Conservation (phyloP, 1,140 invertebrate species). For the Nautilus pompilius region DNA sequence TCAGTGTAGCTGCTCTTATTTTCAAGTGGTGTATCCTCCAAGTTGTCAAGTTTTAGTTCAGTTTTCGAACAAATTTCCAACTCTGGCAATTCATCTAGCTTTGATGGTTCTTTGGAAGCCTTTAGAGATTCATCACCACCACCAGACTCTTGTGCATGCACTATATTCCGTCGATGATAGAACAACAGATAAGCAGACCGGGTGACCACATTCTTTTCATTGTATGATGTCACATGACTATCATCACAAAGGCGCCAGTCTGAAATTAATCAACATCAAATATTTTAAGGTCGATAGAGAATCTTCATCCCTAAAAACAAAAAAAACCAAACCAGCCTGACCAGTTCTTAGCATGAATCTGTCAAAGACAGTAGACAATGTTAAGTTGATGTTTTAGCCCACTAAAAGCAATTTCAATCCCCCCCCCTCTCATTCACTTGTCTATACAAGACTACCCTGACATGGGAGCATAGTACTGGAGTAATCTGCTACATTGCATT, state of each 20-base stretch:
- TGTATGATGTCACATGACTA: conserved; percentile 47
- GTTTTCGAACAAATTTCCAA: neutral
- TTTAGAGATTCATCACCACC: neutral
- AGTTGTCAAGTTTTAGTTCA: neutral
- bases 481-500: no score
- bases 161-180: conserved; percentile 49
- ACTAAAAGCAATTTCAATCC: no score
- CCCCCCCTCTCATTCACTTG: no score
- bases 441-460: no score
- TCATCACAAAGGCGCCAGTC: conserved; percentile 60
- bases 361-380: no score
- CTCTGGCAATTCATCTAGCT: neutral
- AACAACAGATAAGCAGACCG: conserved; percentile 58
- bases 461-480: no score
- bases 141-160: conserved; percentile 8
- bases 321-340: no score
- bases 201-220: conserved; percentile 52
- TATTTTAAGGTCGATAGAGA: neutral
- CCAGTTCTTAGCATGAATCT: no score
- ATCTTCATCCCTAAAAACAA: neutral
- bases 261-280: conserved; percentile 19
- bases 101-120: neutral
- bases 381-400: no score
- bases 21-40: neutral
- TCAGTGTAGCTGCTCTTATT: conserved; percentile 28